These are phyloP conservation scores for Andinoacara biseriatus DNA, from an alignment of 2,113 vertebrate species.

Conservation along the genomic window DNA sequence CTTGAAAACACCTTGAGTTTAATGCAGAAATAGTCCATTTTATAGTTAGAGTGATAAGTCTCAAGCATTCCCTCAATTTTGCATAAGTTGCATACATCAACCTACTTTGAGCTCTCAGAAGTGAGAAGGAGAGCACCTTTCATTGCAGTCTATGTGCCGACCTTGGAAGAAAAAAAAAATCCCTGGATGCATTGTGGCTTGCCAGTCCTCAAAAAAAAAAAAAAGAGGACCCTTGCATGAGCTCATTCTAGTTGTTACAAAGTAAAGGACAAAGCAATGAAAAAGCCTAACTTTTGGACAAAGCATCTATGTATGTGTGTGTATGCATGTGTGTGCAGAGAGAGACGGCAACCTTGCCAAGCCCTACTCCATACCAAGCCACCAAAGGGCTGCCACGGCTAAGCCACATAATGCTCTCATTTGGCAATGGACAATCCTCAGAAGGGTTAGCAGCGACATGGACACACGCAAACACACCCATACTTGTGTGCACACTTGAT, in stretches of 20 bases:
- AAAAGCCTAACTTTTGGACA: constrained; percentile 59
- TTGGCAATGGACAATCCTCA: constrained; percentile 76
- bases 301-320: constrained; percentile 20
- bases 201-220: constrained; percentile 32
- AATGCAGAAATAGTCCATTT: constrained; percentile 55
- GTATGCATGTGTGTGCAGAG: not conserved
- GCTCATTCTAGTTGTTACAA: constrained; percentile 63
- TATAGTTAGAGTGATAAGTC: constrained; percentile 48
- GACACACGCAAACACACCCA: constrained; percentile 10
- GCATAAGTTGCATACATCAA: constrained; percentile 35
- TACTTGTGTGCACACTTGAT: constrained; percentile 30
- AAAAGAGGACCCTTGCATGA: constrained; percentile 50
- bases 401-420: constrained; percentile 80
- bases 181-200: constrained; percentile 37
- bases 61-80: constrained; percentile 53
- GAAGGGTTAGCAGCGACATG: constrained; percentile 60
- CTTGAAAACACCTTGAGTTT: constrained; percentile 71
- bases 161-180: constrained; percentile 54
- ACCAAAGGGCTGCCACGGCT: constrained; percentile 75
- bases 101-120: constrained; percentile 50
- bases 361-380: constrained; percentile 67
- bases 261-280: constrained; percentile 71
- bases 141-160: constrained; percentile 16
- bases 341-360: constrained; percentile 58
- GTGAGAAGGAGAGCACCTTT: constrained; percentile 43